These are phyloP conservation scores for Tenebrosternarchus preto DNA, from an alignment of 2,113 vertebrate genomes.

Conservation along the genomic window DNA sequence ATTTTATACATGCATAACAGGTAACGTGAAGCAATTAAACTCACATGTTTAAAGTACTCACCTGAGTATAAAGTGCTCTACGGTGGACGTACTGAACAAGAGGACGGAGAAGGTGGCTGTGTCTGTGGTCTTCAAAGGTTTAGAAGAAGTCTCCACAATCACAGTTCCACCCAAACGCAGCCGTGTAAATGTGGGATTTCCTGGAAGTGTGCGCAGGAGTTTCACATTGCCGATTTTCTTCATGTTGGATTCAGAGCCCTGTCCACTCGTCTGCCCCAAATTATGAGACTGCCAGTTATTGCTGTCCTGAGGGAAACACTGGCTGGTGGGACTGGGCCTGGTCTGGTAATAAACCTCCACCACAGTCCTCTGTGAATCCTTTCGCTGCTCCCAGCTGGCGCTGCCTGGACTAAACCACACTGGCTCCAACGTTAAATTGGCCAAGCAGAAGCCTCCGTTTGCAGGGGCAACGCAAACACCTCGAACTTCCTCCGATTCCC, in stretches of 20 bases:
- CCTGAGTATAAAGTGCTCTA: slow-evolving; percentile 87
- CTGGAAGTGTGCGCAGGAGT: slow-evolving; percentile 74
- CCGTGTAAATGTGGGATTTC: slow-evolving; percentile 76
- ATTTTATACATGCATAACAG: background rate
- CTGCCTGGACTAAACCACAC: slow-evolving; percentile 81
- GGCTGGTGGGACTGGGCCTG: slow-evolving; percentile 71
- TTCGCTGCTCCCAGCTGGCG: slow-evolving; percentile 68
- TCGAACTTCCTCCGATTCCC: slow-evolving; percentile 81
- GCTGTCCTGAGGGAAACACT: slow-evolving; percentile 75
- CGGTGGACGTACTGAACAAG: slow-evolving; percentile 75
- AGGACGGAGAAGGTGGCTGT: slow-evolving; percentile 84
- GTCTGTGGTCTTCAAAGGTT: slow-evolving; percentile 78
- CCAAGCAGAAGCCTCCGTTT: slow-evolving; percentile 82
- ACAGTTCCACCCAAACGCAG: slow-evolving; percentile 82
- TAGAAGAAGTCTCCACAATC: slow-evolving; percentile 79
- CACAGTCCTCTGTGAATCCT: slow-evolving; percentile 72
- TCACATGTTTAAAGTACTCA: slow-evolving; percentile 67
- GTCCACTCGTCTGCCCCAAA: slow-evolving; percentile 50
- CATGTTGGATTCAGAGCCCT: slow-evolving; percentile 75
- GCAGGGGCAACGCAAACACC: slow-evolving; percentile 78
- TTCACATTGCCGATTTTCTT: slow-evolving; percentile 86
- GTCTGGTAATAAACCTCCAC: slow-evolving; percentile 88
- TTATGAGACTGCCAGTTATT: slow-evolving; percentile 58
- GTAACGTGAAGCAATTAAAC: background rate
- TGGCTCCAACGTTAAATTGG: slow-evolving; percentile 78